Conservation (phyloP, 2,888 invertebrate species). For the Nipponacmea schrenckii region DNA sequence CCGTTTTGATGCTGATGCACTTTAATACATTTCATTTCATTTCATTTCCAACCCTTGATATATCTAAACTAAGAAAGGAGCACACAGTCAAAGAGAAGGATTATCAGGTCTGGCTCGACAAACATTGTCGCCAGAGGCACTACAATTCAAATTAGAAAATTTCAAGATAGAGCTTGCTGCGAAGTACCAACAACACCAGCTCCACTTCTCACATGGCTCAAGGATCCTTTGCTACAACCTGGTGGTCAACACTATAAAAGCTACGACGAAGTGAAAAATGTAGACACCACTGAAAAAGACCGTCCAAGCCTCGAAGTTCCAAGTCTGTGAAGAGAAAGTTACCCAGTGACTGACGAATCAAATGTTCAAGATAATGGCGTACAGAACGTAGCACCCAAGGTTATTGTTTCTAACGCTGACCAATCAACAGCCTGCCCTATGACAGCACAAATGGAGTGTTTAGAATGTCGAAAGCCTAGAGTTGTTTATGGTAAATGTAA, state of each 20-base stretch:
- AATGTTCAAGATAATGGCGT: no score
- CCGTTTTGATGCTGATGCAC: no score
- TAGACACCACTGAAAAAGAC: not conserved
- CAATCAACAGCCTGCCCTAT: no score
- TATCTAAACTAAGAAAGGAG: not conserved
- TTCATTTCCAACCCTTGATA: not conserved
- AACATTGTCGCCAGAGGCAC: not conserved
- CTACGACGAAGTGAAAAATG: not conserved
- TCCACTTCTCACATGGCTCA: not conserved
- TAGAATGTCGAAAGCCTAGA: no score
- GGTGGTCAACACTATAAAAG: not conserved
- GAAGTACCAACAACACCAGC: not conserved
- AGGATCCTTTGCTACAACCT: not conserved
- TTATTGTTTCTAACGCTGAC: no score
- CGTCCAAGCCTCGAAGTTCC: no score
- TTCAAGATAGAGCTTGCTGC: not conserved
- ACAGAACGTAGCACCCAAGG: no score
- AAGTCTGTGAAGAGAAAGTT: no score
- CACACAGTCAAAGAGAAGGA: not conserved
- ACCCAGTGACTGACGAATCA: no score
- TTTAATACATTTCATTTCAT: no score
- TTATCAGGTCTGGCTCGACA: not conserved
- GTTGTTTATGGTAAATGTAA: no score
- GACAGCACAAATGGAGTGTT: no score
- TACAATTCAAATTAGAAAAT: not conserved